Percentiles rank a stretch among this genome's conserved stretches.
phyloP scores from a whole-genome alignment of 2,888 invertebrate species.

The Bugulina stolonifera region DNA sequence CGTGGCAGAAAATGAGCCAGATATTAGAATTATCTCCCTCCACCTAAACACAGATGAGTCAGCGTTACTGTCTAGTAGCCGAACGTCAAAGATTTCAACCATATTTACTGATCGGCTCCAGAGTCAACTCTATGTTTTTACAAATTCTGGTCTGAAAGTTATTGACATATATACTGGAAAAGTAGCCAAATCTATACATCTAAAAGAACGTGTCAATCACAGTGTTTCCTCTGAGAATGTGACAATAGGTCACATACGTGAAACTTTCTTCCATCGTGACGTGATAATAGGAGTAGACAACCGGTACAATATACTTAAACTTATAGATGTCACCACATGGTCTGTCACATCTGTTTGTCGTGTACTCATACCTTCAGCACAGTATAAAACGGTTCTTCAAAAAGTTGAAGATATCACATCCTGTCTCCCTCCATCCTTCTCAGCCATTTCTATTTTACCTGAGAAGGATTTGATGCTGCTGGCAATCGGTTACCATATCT shows the following conservation, averaged over 20 bases:
- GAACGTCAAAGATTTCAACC: background rate
- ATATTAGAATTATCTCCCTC: background rate
- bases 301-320: background rate
- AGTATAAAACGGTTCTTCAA: background rate
- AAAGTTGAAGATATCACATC: background rate
- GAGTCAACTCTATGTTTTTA: background rate
- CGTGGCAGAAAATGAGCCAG: background rate
- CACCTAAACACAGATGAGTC: background rate
- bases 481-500: background rate
- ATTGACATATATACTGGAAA: too few relatives aligned
- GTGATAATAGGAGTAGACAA: background rate
- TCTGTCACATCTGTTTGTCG: background rate
- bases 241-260: too few relatives aligned
- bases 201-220: too few relatives aligned
- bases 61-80: background rate
- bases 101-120: background rate
- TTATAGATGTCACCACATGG: background rate
- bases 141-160: background rate
- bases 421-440: background rate
- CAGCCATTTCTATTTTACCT: background rate
- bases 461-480: background rate
- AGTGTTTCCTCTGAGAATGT: too few relatives aligned
- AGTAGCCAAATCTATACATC: too few relatives aligned
- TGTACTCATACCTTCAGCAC: background rate
- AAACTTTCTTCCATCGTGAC: background rate